Evolutionary conservation across 2,888 invertebrate species (phyloP).

Genomic region (Laspeyria flexula): DNA sequence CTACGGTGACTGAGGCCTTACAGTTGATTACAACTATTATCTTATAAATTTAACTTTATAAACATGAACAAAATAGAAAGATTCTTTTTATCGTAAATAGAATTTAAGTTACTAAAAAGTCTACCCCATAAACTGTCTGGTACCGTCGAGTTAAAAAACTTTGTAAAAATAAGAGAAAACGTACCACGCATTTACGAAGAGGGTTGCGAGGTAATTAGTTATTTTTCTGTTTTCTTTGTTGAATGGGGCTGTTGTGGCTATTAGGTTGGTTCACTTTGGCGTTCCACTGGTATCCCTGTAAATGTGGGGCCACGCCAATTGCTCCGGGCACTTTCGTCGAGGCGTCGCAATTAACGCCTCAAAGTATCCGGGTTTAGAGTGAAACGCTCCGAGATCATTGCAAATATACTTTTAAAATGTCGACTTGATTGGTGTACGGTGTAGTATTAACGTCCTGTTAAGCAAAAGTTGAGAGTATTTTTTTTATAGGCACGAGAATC

Average conservation of each 20-base stretch:
- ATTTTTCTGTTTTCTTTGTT: conserved; percentile 49
- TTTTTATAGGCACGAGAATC: background rate
- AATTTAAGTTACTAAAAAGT: conserved; percentile 11
- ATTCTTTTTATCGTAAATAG: background rate
- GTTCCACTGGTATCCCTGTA: conserved; percentile 41
- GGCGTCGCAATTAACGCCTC: conserved; percentile 60
- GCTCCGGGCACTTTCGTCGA: conserved; percentile 38
- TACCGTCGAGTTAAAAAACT: conserved; percentile 27
- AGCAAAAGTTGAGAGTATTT: background rate
- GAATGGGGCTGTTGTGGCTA: conserved; percentile 46
- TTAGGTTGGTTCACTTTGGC: conserved; percentile 42
- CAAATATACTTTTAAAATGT: conserved; percentile 37
- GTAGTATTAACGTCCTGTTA: background rate
- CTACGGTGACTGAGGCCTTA: no score
- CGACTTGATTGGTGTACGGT: conserved; percentile 12
- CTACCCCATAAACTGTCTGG: conserved; percentile 23
- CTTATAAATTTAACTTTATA: no score
- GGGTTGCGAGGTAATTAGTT: conserved; percentile 40
- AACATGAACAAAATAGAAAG: no score
- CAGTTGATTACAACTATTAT: no score
- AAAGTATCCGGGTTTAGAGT: conserved; percentile 36
- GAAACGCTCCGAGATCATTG: conserved; percentile 29
- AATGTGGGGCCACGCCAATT: conserved; percentile 39
- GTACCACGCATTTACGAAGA: conserved; percentile 39
- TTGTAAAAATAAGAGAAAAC: conserved; percentile 33